Conservation (phyloP, 2,113 vertebrate genomes). For the Cettia cetti region DNA sequence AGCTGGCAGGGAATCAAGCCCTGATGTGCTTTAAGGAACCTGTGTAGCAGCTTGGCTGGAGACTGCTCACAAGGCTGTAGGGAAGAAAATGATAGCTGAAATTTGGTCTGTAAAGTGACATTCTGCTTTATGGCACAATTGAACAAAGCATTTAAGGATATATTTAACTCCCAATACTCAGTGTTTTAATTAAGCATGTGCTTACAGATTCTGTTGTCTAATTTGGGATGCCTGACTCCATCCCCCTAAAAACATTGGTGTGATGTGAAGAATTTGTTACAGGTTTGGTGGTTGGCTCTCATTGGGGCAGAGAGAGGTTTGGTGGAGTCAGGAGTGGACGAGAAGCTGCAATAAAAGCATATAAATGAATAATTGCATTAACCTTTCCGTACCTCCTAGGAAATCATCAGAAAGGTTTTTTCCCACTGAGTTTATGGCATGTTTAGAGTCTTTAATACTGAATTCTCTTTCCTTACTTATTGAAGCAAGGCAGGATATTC, state of each 20-base stretch:
- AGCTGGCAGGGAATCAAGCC: neutral
- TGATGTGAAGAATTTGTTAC: neutral
- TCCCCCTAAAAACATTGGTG: neutral
- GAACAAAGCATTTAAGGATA: neutral
- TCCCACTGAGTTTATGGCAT: neutral
- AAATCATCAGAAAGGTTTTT: neutral
- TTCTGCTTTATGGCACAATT: neutral
- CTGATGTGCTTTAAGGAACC: neutral
- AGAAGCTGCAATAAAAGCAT: neutral
- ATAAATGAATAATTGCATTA: slow-evolving; percentile 19
- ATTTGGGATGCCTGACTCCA: neutral
- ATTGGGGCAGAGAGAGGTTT: neutral
- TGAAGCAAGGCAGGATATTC: neutral
- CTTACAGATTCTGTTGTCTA: neutral
- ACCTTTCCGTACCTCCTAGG: neutral
- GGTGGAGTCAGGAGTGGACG: accelerated
- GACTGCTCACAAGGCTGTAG: neutral
- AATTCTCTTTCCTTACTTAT: neutral
- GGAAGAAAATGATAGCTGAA: neutral
- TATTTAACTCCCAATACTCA: neutral
- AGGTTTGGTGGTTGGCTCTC: neutral
- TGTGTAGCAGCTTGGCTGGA: neutral
- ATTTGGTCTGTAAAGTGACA: neutral
- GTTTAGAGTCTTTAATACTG: neutral
- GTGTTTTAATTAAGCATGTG: neutral